Evolutionary conservation across 2,888 invertebrate genomes (phyloP).

Genomic region (Onchidella celtica): DNA sequence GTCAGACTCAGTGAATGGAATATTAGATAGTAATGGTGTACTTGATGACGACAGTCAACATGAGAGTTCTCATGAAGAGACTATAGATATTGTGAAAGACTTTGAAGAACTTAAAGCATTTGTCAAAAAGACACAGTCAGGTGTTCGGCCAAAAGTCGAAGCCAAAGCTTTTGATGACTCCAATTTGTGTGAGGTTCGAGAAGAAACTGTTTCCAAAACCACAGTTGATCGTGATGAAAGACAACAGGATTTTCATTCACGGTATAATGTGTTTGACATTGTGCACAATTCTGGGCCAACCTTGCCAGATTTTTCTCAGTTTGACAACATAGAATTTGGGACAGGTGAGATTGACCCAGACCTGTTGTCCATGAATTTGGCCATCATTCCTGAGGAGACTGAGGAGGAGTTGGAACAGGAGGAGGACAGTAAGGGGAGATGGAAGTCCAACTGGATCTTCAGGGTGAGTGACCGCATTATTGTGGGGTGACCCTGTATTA

Average conservation of each 20-base stretch:
- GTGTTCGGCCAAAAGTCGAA: slow-evolving; percentile 21
- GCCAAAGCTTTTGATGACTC: slow-evolving; percentile 55
- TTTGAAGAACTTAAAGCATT: slow-evolving; percentile 68
- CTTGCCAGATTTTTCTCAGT: slow-evolving; percentile 67
- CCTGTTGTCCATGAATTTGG: slow-evolving; percentile 70
- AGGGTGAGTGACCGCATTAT: slow-evolving; percentile 60
- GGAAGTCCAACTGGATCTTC: slow-evolving; percentile 73
- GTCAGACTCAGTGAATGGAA: slow-evolving; percentile 2
- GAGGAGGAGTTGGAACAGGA: slow-evolving; percentile 70
- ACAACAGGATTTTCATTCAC: slow-evolving; percentile 60
- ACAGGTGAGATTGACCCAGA: slow-evolving; percentile 72
- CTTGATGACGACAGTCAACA: slow-evolving; percentile 14
- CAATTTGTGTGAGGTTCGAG: slow-evolving; percentile 56
- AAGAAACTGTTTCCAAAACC: slow-evolving; percentile 62
- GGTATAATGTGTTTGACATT: slow-evolving; percentile 62
- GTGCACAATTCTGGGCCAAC: slow-evolving; percentile 58
- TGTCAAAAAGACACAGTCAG: slow-evolving; percentile 60
- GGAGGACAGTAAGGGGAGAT: slow-evolving; percentile 54
- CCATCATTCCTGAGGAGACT: slow-evolving; percentile 71
- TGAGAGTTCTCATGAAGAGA: slow-evolving; percentile 42
- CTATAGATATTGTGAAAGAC: slow-evolving; percentile 57
- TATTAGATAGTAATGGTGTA: neutral
- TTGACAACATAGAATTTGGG: slow-evolving; percentile 67
- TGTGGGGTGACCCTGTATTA: no score
- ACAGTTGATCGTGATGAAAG: slow-evolving; percentile 61